Base-by-base conservation (phyloP, 2,797 vertebrate species). In the Tapirus indicus region DNA sequence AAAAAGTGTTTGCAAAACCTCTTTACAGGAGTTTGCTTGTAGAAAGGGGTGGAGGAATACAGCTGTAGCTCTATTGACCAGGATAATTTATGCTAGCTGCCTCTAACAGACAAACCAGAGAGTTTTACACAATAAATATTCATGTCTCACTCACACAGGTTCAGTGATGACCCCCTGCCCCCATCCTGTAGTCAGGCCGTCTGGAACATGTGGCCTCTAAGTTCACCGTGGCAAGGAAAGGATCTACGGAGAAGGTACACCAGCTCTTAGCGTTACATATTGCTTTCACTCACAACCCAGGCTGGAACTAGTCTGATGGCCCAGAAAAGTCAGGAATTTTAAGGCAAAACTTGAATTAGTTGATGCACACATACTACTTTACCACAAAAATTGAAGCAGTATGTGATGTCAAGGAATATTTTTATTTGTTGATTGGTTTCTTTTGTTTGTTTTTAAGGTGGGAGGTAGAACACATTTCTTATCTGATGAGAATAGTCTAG, bases 391-490 rank as follows among this genome's bases (percentile, higher is more conserved):
- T 20, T 72, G 58, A 93, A 94, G 38, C 3, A 38, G 66, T 23
- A 18, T 41, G 7, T 66, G 29, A 23, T 6, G 18, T 90, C 66
- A 87, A 80, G 23, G 38, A 60, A 78, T 29, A 62, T 60, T 64
- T 80, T 47, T 6, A 62, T 68, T 23, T 25, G 9, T 77, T 25
- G 18, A 6, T 87, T 18, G 17, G 1, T 94, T 90, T n/a, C 11
- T 32, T 95, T 52, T 54, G 17, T 88, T 69, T 82, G 32, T 84
- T 90, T 88, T 66, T 78, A 90, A 87, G 47, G 69, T 52, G 29
- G 29, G 21, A 54, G 25, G 14, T 41, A 68, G 56, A 85, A 38
- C 14, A 78, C 29, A 52, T 64, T 71, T 58, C 6, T 83, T 47
- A 44, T 74, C 21, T 68, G 41, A 66, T 29, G 16, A 17, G 11